phyloP scores from a whole-genome alignment of 2,113 vertebrate species.

The Gobiocypris rarus region DNA sequence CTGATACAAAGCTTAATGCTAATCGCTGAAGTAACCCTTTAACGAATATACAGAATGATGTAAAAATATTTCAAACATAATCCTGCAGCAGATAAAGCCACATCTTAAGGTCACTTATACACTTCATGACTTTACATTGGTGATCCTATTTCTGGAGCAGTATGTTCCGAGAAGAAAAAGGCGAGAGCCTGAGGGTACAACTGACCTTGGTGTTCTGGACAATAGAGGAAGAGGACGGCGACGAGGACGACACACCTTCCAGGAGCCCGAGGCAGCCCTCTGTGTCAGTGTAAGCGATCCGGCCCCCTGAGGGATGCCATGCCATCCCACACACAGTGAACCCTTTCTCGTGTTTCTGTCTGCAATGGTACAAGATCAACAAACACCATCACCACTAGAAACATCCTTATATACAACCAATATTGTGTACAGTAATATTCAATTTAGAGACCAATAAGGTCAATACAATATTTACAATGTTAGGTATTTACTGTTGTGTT shows the following conservation, averaged over 20 bases:
- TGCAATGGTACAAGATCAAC: slow-evolving; percentile 63
- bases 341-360: slow-evolving; percentile 92
- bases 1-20: too few species aligned
- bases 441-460: neutral
- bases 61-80: too few species aligned
- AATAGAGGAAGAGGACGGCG: slow-evolving; percentile 45
- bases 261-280: slow-evolving; percentile 91
- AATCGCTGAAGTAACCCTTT: too few species aligned
- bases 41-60: too few species aligned
- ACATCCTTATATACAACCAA: neutral
- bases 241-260: slow-evolving; percentile 75
- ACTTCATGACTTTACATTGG: neutral
- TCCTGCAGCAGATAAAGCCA: neutral
- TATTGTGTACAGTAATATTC: neutral
- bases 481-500: too few species aligned
- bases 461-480: neutral
- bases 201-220: slow-evolving; percentile 68
- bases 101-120: neutral
- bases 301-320: slow-evolving; percentile 85
- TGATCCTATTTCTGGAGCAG: neutral
- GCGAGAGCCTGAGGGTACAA: neutral
- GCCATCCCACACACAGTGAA: slow-evolving; percentile 88
- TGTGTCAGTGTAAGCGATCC: slow-evolving; percentile 89
- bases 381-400: neutral
- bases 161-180: neutral